Evolutionary conservation across 1,140 invertebrate species (phyloP).

Genomic region (Contarinia nasturtii): DNA sequence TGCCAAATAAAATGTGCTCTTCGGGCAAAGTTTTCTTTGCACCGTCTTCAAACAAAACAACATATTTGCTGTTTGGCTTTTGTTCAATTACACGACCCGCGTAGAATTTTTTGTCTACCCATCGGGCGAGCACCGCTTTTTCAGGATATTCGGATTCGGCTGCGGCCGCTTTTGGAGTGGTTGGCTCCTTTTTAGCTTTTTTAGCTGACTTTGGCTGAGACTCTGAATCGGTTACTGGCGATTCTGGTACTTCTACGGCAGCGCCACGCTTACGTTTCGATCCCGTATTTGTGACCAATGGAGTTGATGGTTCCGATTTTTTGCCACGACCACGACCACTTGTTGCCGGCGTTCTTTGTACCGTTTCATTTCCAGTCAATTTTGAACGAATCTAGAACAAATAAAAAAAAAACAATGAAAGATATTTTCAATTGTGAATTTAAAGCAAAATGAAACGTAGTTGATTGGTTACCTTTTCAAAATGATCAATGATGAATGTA

Average conservation of each 20-base stretch:
- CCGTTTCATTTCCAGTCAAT: background rate
- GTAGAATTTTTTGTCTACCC: conserved; percentile 41
- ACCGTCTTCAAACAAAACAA: conserved; percentile 37
- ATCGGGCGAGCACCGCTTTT: conserved; percentile 35
- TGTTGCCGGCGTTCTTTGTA: background rate
- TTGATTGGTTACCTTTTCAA: background rate
- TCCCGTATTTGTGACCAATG: background rate
- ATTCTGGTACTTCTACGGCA: background rate
- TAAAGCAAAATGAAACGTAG: no score
- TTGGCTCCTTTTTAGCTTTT: background rate
- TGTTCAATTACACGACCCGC: conserved; percentile 31
- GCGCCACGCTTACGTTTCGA: conserved; percentile 1
- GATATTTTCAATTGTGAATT: background rate
- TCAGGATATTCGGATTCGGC: conserved; percentile 15
- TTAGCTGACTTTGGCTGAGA: background rate
- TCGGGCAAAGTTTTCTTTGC: conserved; percentile 31
- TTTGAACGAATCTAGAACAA: background rate
- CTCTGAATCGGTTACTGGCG: background rate
- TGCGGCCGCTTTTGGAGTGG: conserved; percentile 7
- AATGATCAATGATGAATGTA: conserved; percentile 3
- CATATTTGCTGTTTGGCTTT: conserved; percentile 32
- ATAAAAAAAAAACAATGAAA: background rate
- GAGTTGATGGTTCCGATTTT: background rate
- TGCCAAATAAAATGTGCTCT: conserved; percentile 35
- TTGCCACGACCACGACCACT: background rate